These are phyloP conservation scores for Lacerta bilineata DNA, from an alignment of 2,797 vertebrate genomes.

Conservation along the genomic window DNA sequence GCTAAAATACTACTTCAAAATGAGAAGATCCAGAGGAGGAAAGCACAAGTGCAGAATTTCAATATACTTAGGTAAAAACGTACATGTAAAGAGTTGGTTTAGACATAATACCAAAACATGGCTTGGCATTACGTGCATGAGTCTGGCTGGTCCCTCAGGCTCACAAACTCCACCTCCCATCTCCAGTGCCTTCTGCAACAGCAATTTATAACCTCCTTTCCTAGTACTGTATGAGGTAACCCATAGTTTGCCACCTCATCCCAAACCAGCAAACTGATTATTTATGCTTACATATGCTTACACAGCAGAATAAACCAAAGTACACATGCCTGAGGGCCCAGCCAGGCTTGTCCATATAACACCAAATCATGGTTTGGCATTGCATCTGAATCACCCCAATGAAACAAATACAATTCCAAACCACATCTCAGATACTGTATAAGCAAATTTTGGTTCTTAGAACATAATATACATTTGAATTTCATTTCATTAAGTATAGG, in stretches of 20 bases:
- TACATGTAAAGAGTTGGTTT: not conserved
- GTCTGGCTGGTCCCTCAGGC: not conserved
- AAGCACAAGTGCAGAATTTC: not conserved
- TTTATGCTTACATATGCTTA: not conserved
- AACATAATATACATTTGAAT: no score
- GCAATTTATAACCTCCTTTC: not conserved
- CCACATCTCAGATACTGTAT: not conserved
- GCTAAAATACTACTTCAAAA: not conserved
- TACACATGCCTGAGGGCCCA: no score
- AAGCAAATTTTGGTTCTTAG: not conserved
- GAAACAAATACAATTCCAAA: not conserved
- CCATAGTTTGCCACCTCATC: not conserved
- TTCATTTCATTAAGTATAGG: not conserved
- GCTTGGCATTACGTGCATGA: not conserved
- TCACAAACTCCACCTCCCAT: not conserved
- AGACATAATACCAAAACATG: not conserved
- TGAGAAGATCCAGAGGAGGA: not conserved
- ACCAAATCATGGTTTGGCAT: not conserved
- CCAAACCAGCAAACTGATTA: not conserved
- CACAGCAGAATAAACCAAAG: not conserved
- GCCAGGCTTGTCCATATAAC: not conserved
- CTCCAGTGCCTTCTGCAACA: not conserved
- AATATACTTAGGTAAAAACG: not conserved
- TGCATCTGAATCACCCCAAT: not conserved
- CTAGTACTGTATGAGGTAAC: slow-evolving; percentile 1